A percentile compares a stretch with the other conserved stretches of the same genome.
These are phyloP conservation scores for Phorcus lineatus DNA, from an alignment of 2,888 invertebrate genomes.

Conservation along the genomic window DNA sequence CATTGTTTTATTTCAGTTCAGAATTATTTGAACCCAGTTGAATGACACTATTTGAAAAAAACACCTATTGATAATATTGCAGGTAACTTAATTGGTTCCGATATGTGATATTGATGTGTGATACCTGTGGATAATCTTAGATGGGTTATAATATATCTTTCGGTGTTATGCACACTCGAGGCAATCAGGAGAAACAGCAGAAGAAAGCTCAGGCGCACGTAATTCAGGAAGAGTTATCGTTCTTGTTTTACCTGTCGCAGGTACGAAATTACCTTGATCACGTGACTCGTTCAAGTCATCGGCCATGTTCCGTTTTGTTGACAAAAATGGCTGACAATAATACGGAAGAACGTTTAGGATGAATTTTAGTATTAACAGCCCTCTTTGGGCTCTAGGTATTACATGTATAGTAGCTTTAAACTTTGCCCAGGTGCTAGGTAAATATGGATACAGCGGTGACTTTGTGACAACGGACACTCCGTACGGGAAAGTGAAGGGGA, in stretches of 20 bases:
- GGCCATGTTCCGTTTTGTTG: background rate
- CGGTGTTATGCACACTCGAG: too few relatives aligned
- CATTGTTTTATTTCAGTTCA: too few relatives aligned
- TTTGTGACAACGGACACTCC: background rate
- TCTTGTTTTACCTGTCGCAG: background rate
- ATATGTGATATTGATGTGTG: too few relatives aligned
- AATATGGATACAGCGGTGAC: conserved; percentile 22
- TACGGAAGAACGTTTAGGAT: too few relatives aligned
- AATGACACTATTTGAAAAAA: too few relatives aligned
- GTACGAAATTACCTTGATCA: conserved; percentile 5
- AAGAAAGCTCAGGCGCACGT: too few relatives aligned
- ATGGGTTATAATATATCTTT: too few relatives aligned
- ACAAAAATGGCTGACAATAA: background rate
- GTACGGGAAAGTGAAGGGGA: conserved; percentile 58
- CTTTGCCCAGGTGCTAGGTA: background rate
- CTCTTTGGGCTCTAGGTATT: background rate
- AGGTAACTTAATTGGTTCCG: too few relatives aligned
- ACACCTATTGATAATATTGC: too few relatives aligned
- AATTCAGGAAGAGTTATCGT: background rate
- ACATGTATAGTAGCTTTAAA: background rate
- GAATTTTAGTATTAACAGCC: background rate
- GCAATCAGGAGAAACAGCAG: too few relatives aligned
- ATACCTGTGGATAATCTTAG: too few relatives aligned
- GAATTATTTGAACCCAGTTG: too few relatives aligned
- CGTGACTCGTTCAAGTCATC: background rate